phyloP scores from a whole-genome alignment of 2,797 vertebrate genomes.

The Merluccius polli region DNA sequence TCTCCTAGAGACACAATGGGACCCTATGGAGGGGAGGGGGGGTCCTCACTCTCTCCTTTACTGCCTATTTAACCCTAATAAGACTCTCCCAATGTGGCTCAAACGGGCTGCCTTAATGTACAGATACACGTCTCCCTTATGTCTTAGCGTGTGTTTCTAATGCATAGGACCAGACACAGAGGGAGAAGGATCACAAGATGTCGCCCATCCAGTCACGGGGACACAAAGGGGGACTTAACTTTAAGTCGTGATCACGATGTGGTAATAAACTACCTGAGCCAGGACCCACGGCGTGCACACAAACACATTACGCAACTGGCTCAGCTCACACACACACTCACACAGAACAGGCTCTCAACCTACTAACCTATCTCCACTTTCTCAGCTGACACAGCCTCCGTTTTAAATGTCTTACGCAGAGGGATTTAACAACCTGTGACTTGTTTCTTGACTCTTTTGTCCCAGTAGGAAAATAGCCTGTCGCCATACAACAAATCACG shows the following conservation, averaged over 20 bases:
- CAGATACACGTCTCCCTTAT: constrained; percentile 11
- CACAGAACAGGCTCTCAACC: constrained; percentile 25
- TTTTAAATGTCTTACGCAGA: not conserved
- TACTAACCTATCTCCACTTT: constrained; percentile 4
- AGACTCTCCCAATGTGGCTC: not conserved
- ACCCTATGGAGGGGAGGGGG: constrained; percentile 59
- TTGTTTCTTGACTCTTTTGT: not conserved
- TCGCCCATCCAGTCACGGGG: not conserved
- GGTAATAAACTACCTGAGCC: not conserved
- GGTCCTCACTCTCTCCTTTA: constrained; percentile 16
- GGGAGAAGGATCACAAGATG: not conserved
- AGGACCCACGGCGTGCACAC: constrained; percentile 18
- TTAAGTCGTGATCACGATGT: not conserved
- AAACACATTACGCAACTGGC: constrained; percentile 56
- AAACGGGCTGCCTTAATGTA: constrained; percentile 45
- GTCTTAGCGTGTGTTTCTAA: not conserved
- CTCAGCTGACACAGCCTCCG: not conserved
- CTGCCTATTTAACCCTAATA: constrained; percentile 2
- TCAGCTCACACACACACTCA: constrained; percentile 30
- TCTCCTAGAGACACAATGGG: constrained; percentile 61
- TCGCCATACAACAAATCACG: not conserved
- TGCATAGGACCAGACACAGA: constrained; percentile 5
- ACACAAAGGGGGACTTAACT: no score
- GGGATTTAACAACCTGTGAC: not conserved
- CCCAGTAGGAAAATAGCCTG: not conserved